Percentiles rank a stretch among this genome's conserved stretches.
Conservation (phyloP, 2,888 invertebrate species). For the Scaeva pyrastri region DNA sequence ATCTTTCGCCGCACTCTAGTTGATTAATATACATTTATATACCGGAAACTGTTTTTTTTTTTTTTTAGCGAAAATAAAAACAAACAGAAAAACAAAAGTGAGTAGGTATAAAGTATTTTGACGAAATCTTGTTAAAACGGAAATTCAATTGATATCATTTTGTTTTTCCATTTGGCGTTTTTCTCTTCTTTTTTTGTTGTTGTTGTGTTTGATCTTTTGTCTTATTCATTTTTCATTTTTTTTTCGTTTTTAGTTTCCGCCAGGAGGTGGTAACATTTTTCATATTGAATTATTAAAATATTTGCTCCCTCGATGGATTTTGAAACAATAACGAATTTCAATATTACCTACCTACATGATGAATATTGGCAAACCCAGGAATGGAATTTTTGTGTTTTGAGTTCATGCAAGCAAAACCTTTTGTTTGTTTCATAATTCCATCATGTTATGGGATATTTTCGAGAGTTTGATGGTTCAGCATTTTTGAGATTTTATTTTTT, state of each 20-base stretch:
- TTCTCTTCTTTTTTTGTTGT: neutral
- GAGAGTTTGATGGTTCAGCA: too few relatives aligned
- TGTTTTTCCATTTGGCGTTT: neutral
- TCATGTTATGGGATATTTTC: neutral
- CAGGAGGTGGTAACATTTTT: neutral
- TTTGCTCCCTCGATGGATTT: neutral
- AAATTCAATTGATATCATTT: slow-evolving; percentile 31
- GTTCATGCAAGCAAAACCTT: neutral
- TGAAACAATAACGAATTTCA: slow-evolving; percentile 4
- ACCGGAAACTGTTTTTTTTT: slow-evolving; percentile 4
- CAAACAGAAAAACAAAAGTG: neutral
- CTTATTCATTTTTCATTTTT: too few relatives aligned
- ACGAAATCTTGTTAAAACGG: slow-evolving; percentile 13
- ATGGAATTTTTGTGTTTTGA: neutral
- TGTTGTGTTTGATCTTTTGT: neutral
- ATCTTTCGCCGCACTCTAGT: neutral
- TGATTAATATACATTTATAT: neutral
- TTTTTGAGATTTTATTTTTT: too few relatives aligned
- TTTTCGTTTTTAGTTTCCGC: neutral
- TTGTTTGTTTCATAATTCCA: neutral
- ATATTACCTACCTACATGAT: too few relatives aligned
- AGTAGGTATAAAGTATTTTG: neutral
- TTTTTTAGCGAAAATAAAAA: too few relatives aligned
- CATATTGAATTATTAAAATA: slow-evolving; percentile 8
- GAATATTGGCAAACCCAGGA: neutral